Conservation (phyloP, 2,888 invertebrate genomes). For the Myopa tessellatipennis region DNA sequence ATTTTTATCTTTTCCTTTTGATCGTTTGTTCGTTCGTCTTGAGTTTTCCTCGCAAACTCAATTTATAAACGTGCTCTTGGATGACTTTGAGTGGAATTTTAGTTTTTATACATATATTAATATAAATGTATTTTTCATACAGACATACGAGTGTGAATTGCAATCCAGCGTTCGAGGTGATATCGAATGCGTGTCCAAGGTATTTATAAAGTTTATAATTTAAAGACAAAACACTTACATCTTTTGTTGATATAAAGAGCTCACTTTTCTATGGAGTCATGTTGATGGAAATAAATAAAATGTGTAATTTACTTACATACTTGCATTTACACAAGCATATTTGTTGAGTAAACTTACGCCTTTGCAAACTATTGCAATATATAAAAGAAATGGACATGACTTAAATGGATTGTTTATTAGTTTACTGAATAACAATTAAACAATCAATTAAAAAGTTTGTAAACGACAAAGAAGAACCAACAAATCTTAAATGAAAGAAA, state of each 20-base stretch:
- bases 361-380: not conserved
- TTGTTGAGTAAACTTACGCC: too few species aligned
- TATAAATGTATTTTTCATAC: not conserved
- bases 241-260: too few species aligned
- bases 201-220: too few species aligned
- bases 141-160: not conserved
- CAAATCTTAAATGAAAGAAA: too few species aligned
- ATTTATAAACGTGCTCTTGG: slow-evolving; percentile 17
- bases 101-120: not conserved
- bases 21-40: not conserved
- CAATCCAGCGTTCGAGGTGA: not conserved
- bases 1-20: slow-evolving; percentile 8
- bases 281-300: too few species aligned
- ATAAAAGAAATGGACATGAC: not conserved
- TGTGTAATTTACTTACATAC: too few species aligned
- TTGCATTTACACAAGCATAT: too few species aligned
- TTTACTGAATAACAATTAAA: too few species aligned
- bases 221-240: too few species aligned
- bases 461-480: too few species aligned
- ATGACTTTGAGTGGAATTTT: slow-evolving; percentile 34
- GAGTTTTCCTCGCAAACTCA: not conserved
- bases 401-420: slow-evolving; percentile 13
- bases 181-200: not conserved
- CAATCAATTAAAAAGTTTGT: too few species aligned
- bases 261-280: too few species aligned